phyloP scores from a whole-genome alignment of 2,797 vertebrate genomes.

The Macroramphosus scolopax region DNA sequence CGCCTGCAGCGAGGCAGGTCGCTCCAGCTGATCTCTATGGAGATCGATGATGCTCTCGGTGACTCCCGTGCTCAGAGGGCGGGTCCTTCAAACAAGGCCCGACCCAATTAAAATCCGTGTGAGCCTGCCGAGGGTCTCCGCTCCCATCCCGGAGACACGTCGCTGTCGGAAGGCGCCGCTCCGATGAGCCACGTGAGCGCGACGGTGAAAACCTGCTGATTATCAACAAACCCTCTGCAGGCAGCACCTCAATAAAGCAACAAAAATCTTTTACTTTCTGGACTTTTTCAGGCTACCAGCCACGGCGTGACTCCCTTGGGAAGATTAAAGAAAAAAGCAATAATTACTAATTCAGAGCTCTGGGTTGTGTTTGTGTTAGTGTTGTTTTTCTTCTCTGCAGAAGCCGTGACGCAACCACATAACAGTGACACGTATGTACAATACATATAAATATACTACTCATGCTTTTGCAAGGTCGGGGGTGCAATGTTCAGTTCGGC shows the following conservation, averaged over 20 bases:
- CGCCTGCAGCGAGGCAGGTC: conserved; percentile 19
- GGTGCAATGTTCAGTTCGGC: conserved; percentile 58
- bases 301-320: conserved; percentile 97
- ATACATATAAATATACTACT: conserved; percentile 73
- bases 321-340: conserved; percentile 76
- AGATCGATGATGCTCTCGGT: conserved; percentile 37
- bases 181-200: conserved; percentile 60
- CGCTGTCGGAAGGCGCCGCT: conserved; percentile 1
- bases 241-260: conserved; percentile 83
- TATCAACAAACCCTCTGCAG: conserved; percentile 57
- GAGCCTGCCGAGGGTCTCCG: conserved; percentile 34
- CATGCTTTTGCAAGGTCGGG: conserved; percentile 81
- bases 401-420: conserved; percentile 73
- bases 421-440: conserved; percentile 78
- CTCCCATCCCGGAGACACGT: conserved; percentile 18
- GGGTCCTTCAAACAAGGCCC: conserved; percentile 14
- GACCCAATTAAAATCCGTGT: conserved; percentile 39
- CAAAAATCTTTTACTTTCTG: conserved; percentile 68
- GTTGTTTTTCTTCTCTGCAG: conserved; percentile 55
- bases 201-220: conserved; percentile 74
- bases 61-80: conserved; percentile 29
- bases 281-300: conserved; percentile 93
- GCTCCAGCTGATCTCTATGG: conserved; percentile 34
- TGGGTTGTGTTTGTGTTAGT: conserved; percentile 66
- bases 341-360: conserved; percentile 72